Evolutionary conservation across 2,888 invertebrate genomes (phyloP).

Genomic region (Patella caerulea): DNA sequence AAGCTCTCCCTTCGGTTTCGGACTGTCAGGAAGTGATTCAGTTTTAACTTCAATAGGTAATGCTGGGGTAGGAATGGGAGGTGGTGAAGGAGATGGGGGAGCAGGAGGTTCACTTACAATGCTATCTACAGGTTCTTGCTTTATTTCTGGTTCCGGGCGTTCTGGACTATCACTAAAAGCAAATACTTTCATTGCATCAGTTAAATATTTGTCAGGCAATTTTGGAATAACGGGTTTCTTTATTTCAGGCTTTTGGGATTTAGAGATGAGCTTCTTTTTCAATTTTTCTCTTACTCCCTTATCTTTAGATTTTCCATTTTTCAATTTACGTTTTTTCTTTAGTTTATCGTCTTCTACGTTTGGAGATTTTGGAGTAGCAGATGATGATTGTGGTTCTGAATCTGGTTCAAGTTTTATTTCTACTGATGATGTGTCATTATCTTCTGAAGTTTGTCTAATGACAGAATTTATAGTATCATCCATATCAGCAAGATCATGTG

Average conservation of each 20-base stretch:
- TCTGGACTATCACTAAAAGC: constrained; percentile 23
- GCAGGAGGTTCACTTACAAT: background rate
- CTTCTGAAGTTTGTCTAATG: constrained; percentile 33
- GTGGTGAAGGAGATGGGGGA: background rate
- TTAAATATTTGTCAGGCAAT: constrained; percentile 16
- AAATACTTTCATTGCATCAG: constrained; percentile 22
- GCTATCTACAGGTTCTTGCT: background rate
- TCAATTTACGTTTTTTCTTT: background rate
- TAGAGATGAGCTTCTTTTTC: constrained; percentile 26
- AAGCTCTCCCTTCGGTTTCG: too few relatives aligned
- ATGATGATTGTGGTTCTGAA: background rate
- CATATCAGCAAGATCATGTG: constrained; percentile 24
- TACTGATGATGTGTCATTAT: background rate
- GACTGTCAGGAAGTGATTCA: too few relatives aligned
- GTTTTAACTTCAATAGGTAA: background rate
- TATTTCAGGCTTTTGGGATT: constrained; percentile 1
- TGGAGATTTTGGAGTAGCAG: background rate
- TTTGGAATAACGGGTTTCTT: constrained; percentile 11
- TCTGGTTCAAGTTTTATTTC: background rate
- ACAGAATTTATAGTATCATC: constrained; percentile 39
- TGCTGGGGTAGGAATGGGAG: background rate
- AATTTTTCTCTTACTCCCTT: constrained; percentile 21
- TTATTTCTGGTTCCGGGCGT: background rate
- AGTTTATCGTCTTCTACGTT: background rate
- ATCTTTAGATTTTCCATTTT: background rate